A percentile compares a stretch with the other conserved stretches of the same genome.
phyloP scores from a whole-genome alignment of 2,888 invertebrate genomes.

The Trisateles emortualis region DNA sequence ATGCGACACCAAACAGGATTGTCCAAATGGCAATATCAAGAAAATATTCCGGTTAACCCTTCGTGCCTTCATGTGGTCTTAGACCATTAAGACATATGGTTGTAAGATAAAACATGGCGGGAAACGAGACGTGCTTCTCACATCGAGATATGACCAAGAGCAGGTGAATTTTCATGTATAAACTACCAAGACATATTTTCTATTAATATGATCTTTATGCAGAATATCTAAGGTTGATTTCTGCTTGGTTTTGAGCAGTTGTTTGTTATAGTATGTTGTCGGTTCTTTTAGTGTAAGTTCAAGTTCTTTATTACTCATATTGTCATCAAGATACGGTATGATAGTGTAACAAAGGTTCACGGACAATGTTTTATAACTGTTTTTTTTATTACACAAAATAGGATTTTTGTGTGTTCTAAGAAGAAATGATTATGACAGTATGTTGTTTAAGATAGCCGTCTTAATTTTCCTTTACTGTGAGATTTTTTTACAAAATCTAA shows the following conservation, averaged over 20 bases:
- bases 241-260: constrained; percentile 17
- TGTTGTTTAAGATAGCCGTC: constrained; percentile 1
- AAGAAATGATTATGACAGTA: constrained; percentile 29
- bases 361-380: constrained; percentile 56
- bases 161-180: constrained; percentile 76
- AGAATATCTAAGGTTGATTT: constrained; percentile 44
- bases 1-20: constrained; percentile 8
- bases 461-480: neutral
- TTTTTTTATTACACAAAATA: constrained; percentile 57
- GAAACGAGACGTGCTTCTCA: constrained; percentile 78
- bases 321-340: constrained; percentile 75
- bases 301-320: constrained; percentile 74
- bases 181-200: constrained; percentile 46
- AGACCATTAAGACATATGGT: constrained; percentile 75
- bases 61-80: constrained; percentile 74
- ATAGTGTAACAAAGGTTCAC: constrained; percentile 70
- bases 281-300: constrained; percentile 57
- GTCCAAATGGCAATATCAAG: constrained; percentile 13
- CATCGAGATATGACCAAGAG: constrained; percentile 74
- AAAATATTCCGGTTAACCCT: constrained; percentile 58
- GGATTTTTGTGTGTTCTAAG: constrained; percentile 37
- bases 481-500: neutral
- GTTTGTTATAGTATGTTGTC: constrained; percentile 22
- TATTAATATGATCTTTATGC: constrained; percentile 34
- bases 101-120: constrained; percentile 69